Evolutionary conservation across 2,797 vertebrate species (phyloP), one percentile per base, ranked within the genome.

Genomic region (Neomorphus geoffroyi): DNA sequence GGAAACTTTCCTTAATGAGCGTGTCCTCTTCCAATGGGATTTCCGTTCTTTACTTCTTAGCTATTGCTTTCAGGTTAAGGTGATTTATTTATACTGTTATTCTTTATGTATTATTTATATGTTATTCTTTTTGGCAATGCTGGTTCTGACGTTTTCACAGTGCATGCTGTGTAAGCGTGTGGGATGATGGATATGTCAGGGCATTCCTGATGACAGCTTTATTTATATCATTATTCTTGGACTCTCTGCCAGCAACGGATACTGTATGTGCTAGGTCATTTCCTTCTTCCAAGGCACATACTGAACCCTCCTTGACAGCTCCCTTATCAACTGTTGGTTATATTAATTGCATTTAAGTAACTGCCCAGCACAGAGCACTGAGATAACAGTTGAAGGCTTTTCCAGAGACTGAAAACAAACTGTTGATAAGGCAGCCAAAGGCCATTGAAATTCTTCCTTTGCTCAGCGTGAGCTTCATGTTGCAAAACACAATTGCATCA

Each of bases 311-410:
- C 56, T 77, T 92, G 94, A 86, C 91, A 88, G 26, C 69, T 84
- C 53, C 82, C 73, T 88, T 93, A 92, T 92, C 86, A 79, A 30
- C 85, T 87, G 65, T 82, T 93, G 41, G 51, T 74, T 71, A 26
- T 71, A 62, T 92, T 94, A 91, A 80, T 89, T 86, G 46, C 16
- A 8, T 90, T 93, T 80, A 78, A 90, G 67, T 48, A 57, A 50
- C 80, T 93, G 30, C 57, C 70, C 26, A 71, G 74, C 91, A 71
- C 24, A 30, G 71, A 94, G 50, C 60, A 82, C 64, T 60, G 66
- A 82, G 90, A 92, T 93, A 90, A 85, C 80, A 86, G 71, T 92
- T 95, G 71, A 93, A 93, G 74, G 6, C 80, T 96, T 88, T 93
- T 90, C 80, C 80, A 81, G 67, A 79, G 67, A 9, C 74, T 65